Conservation (phyloP, 2,888 invertebrate species). For the Xylota segnis region DNA sequence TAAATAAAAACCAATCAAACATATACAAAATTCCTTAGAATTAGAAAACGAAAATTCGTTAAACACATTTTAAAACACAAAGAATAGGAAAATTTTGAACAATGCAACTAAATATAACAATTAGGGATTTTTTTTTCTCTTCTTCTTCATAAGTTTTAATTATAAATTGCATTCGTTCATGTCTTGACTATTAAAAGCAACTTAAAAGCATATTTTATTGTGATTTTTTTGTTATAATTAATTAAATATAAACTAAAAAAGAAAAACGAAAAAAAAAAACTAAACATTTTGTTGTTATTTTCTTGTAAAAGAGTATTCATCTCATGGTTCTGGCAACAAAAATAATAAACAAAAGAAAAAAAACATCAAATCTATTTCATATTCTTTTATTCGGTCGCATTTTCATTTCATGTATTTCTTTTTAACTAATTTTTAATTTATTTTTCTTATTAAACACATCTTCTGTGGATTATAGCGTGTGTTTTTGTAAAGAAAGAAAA, state of each 20-base stretch:
- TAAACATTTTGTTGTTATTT: conserved; percentile 10
- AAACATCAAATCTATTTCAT: conserved; percentile 24
- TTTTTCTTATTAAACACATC: conserved; percentile 7
- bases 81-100: conserved; percentile 24
- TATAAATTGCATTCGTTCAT: conserved; percentile 28
- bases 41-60: conserved; percentile 14
- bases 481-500: background rate
- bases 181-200: conserved; percentile 46
- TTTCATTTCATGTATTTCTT: conserved; percentile 14
- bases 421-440: conserved; percentile 28
- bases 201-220: conserved; percentile 44
- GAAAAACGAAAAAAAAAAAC: background rate
- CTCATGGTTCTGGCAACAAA: conserved; percentile 26
- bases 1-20: conserved; percentile 18
- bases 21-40: conserved; percentile 39
- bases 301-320: conserved; percentile 18
- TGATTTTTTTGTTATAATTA: conserved; percentile 37
- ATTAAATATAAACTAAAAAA: conserved; percentile 21
- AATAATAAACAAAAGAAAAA: conserved; percentile 2
- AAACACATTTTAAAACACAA: background rate
- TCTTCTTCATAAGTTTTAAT: conserved; percentile 6
- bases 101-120: conserved; percentile 3
- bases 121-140: conserved; percentile 6
- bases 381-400: conserved; percentile 26
- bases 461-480: conserved; percentile 11